phyloP scores from a whole-genome alignment of 2,113 vertebrate genomes.

The Balaenoptera acutorostrata region DNA sequence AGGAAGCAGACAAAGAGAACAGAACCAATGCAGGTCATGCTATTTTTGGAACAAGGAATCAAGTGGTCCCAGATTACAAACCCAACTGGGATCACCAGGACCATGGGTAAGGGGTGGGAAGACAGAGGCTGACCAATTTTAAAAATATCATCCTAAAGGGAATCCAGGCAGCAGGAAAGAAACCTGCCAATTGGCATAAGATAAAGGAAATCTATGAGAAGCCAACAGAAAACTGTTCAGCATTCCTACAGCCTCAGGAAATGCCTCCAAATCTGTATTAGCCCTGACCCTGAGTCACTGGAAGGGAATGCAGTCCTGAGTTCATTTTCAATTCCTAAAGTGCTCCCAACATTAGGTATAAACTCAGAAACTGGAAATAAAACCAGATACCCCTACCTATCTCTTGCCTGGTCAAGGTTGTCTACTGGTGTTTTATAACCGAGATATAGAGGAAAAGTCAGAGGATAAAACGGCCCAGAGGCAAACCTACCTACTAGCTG shows the following conservation, averaged over 20 bases:
- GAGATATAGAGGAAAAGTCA: not conserved
- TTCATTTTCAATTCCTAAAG: not conserved
- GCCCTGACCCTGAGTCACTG: too few relatives aligned
- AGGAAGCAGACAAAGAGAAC: not conserved
- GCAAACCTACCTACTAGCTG: not conserved
- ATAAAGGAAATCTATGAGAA: not conserved
- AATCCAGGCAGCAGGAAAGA: not conserved
- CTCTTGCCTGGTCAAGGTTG: not conserved
- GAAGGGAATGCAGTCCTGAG: not conserved
- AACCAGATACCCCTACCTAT: not conserved
- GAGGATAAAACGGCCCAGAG: not conserved
- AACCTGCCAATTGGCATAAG: not conserved
- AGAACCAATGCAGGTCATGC: not conserved
- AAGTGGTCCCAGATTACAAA: not conserved
- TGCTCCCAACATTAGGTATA: not conserved
- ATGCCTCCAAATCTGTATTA: not conserved
- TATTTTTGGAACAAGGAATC: not conserved
- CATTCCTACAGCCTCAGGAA: not conserved
- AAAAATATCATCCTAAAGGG: not conserved
- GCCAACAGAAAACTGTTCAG: not conserved
- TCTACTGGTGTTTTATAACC: not conserved
- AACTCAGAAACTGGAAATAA: not conserved
- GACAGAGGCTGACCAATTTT: not conserved
- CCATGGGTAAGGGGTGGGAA: not conserved
- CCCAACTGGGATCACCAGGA: not conserved